These are phyloP conservation scores for Chlorospingus semifuscus DNA, from an alignment of 2,797 vertebrate genomes.

Conservation along the genomic window DNA sequence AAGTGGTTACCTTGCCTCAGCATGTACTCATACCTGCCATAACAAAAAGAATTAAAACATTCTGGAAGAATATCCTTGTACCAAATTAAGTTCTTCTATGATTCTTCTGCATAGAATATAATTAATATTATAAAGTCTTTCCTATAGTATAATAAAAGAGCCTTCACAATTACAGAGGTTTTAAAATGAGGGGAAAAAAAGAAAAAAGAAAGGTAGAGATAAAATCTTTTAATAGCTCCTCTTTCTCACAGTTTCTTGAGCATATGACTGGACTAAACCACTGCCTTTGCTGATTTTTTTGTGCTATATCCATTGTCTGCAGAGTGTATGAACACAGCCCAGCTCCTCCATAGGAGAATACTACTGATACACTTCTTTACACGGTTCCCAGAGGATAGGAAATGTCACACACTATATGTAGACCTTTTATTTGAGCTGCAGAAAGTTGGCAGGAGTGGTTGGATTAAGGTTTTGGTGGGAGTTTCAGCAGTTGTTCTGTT, in stretches of 20 bases:
- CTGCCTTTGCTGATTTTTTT: neutral
- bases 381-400: neutral
- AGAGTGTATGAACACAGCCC: neutral
- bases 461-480: neutral
- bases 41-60: neutral
- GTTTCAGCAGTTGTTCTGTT: neutral
- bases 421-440: neutral
- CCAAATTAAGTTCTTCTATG: neutral
- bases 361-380: neutral
- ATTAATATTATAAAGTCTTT: neutral
- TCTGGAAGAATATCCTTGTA: neutral
- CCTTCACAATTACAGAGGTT: neutral
- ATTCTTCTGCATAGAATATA: neutral
- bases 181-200: neutral
- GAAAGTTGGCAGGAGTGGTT: neutral
- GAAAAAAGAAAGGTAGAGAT: neutral
- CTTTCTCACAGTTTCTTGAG: neutral
- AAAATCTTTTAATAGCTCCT: neutral
- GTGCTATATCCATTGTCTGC: rapidly evolving
- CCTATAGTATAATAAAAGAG: neutral
- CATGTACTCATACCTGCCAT: neutral
- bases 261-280: neutral
- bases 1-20: neutral
- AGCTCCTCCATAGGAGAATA: rapidly evolving
- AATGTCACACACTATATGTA: neutral